A percentile compares a stretch with the other conserved stretches of the same genome.
These are phyloP conservation scores for Temnothorax unifasciatus DNA, from an alignment of 2,888 invertebrate species.

Conservation along the genomic window DNA sequence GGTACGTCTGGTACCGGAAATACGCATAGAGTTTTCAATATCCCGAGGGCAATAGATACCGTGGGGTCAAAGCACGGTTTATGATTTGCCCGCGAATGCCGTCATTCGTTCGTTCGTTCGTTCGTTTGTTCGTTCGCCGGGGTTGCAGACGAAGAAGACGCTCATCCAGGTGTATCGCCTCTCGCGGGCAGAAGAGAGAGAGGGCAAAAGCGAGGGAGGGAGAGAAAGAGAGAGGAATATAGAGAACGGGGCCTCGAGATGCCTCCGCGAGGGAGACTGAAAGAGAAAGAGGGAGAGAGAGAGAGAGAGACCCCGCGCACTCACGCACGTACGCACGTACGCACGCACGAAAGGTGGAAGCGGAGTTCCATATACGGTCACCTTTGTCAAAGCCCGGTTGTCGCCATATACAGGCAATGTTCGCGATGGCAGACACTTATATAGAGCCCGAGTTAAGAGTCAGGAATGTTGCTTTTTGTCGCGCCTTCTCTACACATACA, in stretches of 20 bases:
- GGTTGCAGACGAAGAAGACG: constrained; percentile 36
- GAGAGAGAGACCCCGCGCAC: constrained; percentile 59
- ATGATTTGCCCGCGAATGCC: constrained; percentile 63
- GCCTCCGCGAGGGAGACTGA: constrained; percentile 10
- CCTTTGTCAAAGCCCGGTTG: constrained; percentile 85
- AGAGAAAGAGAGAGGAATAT: constrained; percentile 50
- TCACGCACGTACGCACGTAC: constrained; percentile 63
- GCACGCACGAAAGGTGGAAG: constrained; percentile 84
- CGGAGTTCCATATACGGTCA: constrained; percentile 85
- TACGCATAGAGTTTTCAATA: background rate
- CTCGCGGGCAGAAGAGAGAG: constrained; percentile 37
- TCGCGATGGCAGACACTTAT: constrained; percentile 85
- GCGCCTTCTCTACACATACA: constrained; percentile 79
- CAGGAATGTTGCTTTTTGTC: constrained; percentile 84
- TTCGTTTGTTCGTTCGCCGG: background rate
- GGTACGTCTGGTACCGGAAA: background rate
- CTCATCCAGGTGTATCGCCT: constrained; percentile 62
- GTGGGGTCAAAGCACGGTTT: constrained; percentile 75
- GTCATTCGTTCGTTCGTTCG: background rate
- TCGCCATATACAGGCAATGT: constrained; percentile 86
- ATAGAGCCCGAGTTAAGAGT: constrained; percentile 84
- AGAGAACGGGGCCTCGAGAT: constrained; percentile 14
- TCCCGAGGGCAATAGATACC: background rate
- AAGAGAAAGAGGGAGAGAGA: constrained; percentile 43
- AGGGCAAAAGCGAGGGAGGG: constrained; percentile 41